Percentiles rank a stretch among this genome's conserved stretches.
Conservation (phyloP, 2,113 vertebrate genomes). For the Meriones unguiculatus region DNA sequence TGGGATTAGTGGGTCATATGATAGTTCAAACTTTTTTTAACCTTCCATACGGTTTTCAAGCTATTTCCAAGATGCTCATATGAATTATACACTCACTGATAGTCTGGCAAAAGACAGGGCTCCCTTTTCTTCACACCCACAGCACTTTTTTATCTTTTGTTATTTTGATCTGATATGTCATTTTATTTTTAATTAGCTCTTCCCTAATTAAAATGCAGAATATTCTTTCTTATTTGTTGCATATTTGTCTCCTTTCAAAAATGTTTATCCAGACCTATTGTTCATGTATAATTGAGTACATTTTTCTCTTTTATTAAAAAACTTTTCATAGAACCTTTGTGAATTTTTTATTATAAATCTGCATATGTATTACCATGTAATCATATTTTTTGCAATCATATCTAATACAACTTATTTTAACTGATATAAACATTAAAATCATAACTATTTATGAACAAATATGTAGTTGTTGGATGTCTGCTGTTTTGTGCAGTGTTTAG, state of each 20-base stretch:
- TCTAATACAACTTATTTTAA: not conserved
- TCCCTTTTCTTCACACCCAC: not conserved
- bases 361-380: not conserved
- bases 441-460: not conserved
- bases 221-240: not conserved
- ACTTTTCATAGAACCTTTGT: not conserved
- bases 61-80: not conserved
- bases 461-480: not conserved
- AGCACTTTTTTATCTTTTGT: not conserved
- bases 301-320: not conserved
- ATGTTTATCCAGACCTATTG: not conserved
- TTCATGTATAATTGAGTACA: not conserved
- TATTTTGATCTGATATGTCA: not conserved
- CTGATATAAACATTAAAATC: not conserved
- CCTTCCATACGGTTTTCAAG: not conserved
- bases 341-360: not conserved
- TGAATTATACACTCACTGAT: not conserved
- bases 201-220: not conserved
- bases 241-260: not conserved
- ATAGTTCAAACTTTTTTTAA: not conserved
- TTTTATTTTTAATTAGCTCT: not conserved
- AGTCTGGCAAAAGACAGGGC: not conserved
- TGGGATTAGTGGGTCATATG: not conserved
- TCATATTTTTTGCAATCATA: not conserved
- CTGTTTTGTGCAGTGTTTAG: not conserved